Evolutionary conservation across 1,140 invertebrate genomes (phyloP).

Genomic region (Littorina saxatilis): DNA sequence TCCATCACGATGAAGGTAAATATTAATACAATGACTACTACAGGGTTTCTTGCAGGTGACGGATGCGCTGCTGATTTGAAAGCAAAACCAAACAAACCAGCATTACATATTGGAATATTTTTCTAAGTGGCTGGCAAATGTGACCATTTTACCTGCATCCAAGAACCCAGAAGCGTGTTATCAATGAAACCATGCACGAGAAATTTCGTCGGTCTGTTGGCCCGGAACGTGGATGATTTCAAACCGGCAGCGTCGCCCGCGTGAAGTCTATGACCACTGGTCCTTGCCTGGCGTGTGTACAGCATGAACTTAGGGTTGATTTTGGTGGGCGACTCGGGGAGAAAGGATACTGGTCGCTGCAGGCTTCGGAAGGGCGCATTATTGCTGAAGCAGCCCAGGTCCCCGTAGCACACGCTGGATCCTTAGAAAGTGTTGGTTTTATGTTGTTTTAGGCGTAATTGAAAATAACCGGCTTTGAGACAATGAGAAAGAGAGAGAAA

Average conservation of each 20-base stretch:
- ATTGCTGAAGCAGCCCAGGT: conserved; percentile 94
- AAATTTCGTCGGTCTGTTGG: conserved; percentile 80
- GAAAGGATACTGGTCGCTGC: conserved; percentile 83
- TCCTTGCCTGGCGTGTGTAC: conserved; percentile 69
- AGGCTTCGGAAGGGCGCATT: conserved; percentile 91
- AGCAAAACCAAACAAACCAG: no score
- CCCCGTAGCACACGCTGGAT: conserved; percentile 87
- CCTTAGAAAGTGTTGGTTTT: no score
- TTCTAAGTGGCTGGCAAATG: no score
- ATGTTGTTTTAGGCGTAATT: no score
- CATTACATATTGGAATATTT: no score
- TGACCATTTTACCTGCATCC: conserved; percentile 84
- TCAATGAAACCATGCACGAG: conserved; percentile 97
- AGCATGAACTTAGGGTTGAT: conserved; percentile 84
- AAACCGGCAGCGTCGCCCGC: conserved; percentile 75
- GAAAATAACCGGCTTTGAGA: no score
- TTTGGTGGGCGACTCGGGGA: conserved; percentile 87
- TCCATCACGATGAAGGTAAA: no score
- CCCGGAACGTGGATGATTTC: conserved; percentile 50
- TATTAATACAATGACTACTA: no score
- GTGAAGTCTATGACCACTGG: conserved; percentile 56
- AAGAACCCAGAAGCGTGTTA: conserved; percentile 86
- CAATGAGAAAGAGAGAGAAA: no score
- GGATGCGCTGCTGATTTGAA: no score
- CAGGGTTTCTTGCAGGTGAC: no score